Percentiles rank a stretch among this genome's conserved stretches.
phyloP scores from a whole-genome alignment of 2,797 vertebrate species.

The Acanthurus lineatus region DNA sequence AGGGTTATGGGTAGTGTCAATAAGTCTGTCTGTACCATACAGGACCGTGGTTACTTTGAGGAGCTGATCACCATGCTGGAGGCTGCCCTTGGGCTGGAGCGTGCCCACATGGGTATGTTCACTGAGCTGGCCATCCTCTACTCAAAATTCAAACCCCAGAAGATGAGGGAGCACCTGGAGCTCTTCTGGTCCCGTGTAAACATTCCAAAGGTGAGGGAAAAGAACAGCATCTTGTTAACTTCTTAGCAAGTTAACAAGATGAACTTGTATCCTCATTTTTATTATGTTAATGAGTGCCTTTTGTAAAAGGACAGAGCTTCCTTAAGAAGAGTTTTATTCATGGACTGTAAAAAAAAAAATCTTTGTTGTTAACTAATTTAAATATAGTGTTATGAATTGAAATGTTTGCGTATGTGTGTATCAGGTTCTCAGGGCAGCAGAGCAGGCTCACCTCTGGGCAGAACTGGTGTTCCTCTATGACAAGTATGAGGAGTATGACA shows the following conservation, averaged over 20 bases:
- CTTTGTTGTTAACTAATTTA: neutral
- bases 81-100: slow-evolving; percentile 95
- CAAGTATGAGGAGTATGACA: slow-evolving; percentile 99
- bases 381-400: no score
- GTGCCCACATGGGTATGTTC: slow-evolving; percentile 99
- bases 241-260: no score
- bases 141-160: slow-evolving; percentile 99
- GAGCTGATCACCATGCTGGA: slow-evolving; percentile 99
- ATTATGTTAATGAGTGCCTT: neutral
- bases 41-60: slow-evolving; percentile 99
- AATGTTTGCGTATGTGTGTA: neutral
- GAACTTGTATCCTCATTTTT: no score
- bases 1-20: neutral
- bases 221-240: neutral
- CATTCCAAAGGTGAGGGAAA: slow-evolving; percentile 93
- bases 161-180: slow-evolving; percentile 99
- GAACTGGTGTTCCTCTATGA: slow-evolving; percentile 99
- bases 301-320: no score
- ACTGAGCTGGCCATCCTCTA: slow-evolving; percentile 99
- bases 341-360: no score
- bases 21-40: slow-evolving; percentile 11
- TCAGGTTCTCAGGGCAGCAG: slow-evolving; percentile 96
- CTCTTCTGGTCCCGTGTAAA: slow-evolving; percentile 99
- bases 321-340: no score
- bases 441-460: slow-evolving; percentile 98